phyloP scores from a whole-genome alignment of 2,113 vertebrate genomes.

The Thermophis baileyi region DNA sequence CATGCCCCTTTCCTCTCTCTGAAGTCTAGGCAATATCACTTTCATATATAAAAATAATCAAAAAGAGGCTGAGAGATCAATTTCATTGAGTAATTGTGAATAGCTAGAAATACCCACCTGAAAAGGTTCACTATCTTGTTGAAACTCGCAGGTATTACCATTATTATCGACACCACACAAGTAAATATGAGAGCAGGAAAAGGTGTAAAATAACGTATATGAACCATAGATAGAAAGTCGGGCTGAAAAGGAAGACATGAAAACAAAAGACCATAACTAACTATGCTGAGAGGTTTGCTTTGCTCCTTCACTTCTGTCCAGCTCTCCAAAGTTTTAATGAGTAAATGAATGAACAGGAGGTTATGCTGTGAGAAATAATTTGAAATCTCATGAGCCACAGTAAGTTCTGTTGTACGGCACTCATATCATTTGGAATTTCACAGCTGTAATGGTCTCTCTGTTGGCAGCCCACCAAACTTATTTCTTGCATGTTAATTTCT shows the following conservation, averaged over 20 bases:
- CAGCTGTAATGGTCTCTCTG: background rate
- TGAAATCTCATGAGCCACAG: background rate
- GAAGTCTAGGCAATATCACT: background rate
- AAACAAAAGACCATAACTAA: background rate
- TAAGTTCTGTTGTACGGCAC: slow-evolving; percentile 5
- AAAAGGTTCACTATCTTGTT: slow-evolving; percentile 81
- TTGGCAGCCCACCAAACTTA: background rate
- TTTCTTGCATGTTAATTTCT: background rate
- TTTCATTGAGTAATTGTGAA: background rate
- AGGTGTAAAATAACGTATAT: slow-evolving; percentile 76
- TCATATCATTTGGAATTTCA: background rate
- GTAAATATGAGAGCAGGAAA: slow-evolving; percentile 85
- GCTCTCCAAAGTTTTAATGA: slow-evolving; percentile 4
- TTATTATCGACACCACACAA: slow-evolving; percentile 73
- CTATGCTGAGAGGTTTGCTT: background rate
- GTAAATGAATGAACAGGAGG: background rate
- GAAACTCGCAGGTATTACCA: slow-evolving; percentile 80
- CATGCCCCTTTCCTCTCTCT: background rate
- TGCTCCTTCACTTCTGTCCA: background rate
- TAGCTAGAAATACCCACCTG: slow-evolving; percentile 66
- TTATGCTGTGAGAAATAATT: fast-evolving
- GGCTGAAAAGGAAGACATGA: slow-evolving; percentile 69
- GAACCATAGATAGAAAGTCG: slow-evolving; percentile 82
- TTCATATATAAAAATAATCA: background rate
- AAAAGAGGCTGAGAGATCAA: background rate